Evolutionary conservation across 2,797 vertebrate genomes (phyloP).

Genomic region (Malacoctenus gilli): DNA sequence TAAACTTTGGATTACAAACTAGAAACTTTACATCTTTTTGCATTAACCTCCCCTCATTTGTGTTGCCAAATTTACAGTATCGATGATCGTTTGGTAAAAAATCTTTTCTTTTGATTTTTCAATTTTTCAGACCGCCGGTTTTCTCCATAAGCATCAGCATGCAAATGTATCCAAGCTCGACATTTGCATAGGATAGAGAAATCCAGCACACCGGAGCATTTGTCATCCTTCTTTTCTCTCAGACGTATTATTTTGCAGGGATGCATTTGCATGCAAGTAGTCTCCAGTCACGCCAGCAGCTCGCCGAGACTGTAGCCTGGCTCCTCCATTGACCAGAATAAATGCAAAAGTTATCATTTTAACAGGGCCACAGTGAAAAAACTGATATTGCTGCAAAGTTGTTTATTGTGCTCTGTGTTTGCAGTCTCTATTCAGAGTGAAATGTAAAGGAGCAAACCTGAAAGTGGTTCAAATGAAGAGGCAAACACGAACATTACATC

Average conservation of each 20-base stretch:
- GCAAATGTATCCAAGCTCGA: conserved; percentile 1
- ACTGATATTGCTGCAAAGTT: not conserved
- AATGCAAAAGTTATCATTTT: conserved; percentile 1
- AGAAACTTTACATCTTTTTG: no score
- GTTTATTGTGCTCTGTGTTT: not conserved
- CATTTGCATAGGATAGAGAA: conserved; percentile 1
- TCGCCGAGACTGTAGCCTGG: not conserved
- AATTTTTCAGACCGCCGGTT: not conserved
- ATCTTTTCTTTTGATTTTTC: not conserved
- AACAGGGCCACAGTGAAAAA: not conserved
- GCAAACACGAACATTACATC: no score
- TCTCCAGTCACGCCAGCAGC: not conserved
- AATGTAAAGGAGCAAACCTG: no score
- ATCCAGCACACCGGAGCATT: not conserved
- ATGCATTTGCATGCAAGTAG: not conserved
- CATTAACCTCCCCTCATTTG: no score
- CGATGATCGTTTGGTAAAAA: not conserved
- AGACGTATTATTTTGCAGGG: not conserved
- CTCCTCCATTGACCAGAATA: not conserved
- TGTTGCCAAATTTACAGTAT: not conserved
- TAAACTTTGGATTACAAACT: no score
- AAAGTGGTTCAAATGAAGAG: no score
- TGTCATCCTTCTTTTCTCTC: not conserved
- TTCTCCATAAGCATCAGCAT: not conserved
- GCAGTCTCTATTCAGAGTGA: no score